phyloP scores from a whole-genome alignment of 2,888 invertebrate species.

The Seladonia tumulorum region DNA sequence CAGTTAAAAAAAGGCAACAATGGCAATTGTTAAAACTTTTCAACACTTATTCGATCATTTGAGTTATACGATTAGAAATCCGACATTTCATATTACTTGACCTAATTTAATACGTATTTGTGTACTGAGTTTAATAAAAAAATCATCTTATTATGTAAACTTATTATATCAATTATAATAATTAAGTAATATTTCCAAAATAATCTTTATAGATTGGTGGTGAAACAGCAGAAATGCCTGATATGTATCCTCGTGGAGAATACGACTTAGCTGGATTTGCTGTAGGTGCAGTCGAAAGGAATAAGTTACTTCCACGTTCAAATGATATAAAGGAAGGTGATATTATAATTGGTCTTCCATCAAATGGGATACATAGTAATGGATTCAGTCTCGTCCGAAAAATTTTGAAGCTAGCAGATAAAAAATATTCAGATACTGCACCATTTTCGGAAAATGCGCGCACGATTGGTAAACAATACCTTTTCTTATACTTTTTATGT shows the following conservation, averaged over 20 bases:
- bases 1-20: neutral
- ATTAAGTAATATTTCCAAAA: conserved; percentile 4
- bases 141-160: neutral
- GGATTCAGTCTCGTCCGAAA: conserved; percentile 96
- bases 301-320: conserved; percentile 89
- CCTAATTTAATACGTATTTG: neutral
- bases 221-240: conserved; percentile 99
- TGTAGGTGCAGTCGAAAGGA: conserved; percentile 95
- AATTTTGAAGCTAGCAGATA: conserved; percentile 88
- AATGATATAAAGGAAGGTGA: conserved; percentile 90
- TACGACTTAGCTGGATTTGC: conserved; percentile 99
- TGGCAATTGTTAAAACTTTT: no score
- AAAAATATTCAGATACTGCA: conserved; percentile 89
- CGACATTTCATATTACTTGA: neutral
- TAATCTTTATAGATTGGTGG: conserved; percentile 89
- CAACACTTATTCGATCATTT: neutral
- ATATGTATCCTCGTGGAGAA: conserved; percentile 93
- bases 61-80: neutral
- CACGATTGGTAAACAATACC: conserved; percentile 87
- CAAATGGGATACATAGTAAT: conserved; percentile 97
- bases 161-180: neutral
- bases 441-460: conserved; percentile 89
- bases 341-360: conserved; percentile 93
- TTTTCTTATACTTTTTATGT: conserved; percentile 1
- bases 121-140: neutral